Conservation (phyloP, 2,888 invertebrate species). For the Julus scandinavius region DNA sequence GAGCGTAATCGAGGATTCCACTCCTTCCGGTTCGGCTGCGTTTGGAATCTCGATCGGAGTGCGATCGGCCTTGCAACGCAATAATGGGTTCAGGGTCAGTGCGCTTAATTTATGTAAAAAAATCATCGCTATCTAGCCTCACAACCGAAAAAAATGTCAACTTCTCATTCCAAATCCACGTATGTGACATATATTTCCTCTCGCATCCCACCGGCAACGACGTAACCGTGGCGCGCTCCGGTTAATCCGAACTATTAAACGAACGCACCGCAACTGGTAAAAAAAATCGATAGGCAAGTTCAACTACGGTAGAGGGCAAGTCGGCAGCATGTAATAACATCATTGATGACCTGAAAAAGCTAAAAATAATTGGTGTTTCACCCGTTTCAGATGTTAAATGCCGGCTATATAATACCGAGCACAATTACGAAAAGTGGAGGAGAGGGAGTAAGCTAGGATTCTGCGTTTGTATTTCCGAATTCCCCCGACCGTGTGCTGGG, state of each 20-base stretch:
- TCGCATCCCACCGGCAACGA: background rate
- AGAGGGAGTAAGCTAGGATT: background rate
- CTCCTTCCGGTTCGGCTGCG: background rate
- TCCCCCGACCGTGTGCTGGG: too few species aligned
- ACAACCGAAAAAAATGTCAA: too few species aligned
- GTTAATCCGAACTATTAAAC: background rate
- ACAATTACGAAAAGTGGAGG: background rate
- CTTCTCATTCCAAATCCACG: too few species aligned
- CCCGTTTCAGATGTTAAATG: background rate
- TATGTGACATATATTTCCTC: too few species aligned
- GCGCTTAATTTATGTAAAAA: too few species aligned
- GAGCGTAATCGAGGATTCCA: background rate
- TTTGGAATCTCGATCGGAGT: background rate
- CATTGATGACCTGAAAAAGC: constrained; percentile 19
- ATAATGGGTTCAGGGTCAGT: too few species aligned
- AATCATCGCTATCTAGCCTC: too few species aligned
- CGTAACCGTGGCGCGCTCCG: background rate
- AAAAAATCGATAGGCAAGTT: background rate
- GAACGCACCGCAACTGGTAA: background rate
- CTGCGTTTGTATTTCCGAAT: background rate
- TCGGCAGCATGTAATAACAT: background rate
- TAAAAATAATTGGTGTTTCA: background rate
- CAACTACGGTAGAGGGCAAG: background rate
- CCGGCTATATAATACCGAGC: background rate
- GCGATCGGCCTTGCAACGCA: background rate